Evolutionary conservation across 2,113 vertebrate species (phyloP), one percentile per base, ranked within the genome.

Genomic region (Amphilophus citrinellus): DNA sequence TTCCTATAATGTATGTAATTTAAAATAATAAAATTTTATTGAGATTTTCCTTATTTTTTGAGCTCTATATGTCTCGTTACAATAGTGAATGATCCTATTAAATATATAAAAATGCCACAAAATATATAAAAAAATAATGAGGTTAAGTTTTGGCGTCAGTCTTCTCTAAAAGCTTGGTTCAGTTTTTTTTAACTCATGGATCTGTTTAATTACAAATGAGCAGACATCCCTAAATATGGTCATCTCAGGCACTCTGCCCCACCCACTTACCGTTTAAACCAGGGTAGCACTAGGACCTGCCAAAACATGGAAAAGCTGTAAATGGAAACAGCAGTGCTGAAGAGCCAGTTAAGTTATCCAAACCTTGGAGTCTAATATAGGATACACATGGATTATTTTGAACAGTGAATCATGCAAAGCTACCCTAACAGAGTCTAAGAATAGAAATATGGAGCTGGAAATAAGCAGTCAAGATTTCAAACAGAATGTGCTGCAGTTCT

Each of bases 281-380:
- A 71, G 44, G 17, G 66, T 30, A 17, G 47, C 5, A 18, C 32
- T 32, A 0, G 27, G 47, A 18, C 47, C 27, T 0, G 0, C 17
- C 66, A 20, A 71, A 50, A 71, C 44, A 47, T 15, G 27, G 24
- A 71, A 53, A 10, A 50, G 24, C 44, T 53, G 10, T 71, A 30
- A 0, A 53, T 53, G 47, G 66, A 73, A 73, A 53, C 66, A n/a
- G 47, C 66, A 32, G 42, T 71, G 24, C 24, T 53, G 42, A 50
- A 14, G 1, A 47, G 44, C 44, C 44, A 50, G 42, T 44, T 42
- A 42, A 10, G 39, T 42, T 44, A 13, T 44, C 42, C 44, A 47
- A 14, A 47, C 44, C 44, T 47, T 5, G 11, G 11, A 39, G 8
- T 39, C 37, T 39, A 39, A 39, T 10, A 39, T 39, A 39, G 9